phyloP scores from a whole-genome alignment of 2,113 vertebrate species.

The Scomber scombrus region DNA sequence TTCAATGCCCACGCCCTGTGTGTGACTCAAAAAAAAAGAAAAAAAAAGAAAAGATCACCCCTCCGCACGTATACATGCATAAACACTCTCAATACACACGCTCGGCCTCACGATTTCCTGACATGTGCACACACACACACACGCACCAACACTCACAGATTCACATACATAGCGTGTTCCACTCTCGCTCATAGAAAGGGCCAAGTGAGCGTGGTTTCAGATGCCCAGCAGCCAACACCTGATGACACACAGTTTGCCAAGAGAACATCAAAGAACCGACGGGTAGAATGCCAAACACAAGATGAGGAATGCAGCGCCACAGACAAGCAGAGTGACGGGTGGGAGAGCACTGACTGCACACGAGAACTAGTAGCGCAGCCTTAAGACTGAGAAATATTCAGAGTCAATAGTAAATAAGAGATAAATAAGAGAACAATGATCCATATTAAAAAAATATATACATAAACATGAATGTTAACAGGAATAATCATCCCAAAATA shows the following conservation, averaged over 20 bases:
- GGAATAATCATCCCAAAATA: conserved; percentile 39
- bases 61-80: conserved; percentile 47
- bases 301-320: conserved; percentile 82
- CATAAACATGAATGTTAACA: conserved; percentile 20
- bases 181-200: conserved; percentile 56
- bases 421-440: conserved; percentile 16
- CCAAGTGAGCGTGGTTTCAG: conserved; percentile 67
- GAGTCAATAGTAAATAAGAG: conserved; percentile 81
- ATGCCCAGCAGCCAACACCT: conserved; percentile 80
- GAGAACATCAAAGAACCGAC: conserved; percentile 80
- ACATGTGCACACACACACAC: conserved; percentile 1
- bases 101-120: conserved; percentile 16
- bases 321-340: conserved; percentile 83
- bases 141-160: conserved; percentile 31
- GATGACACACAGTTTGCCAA: conserved; percentile 82
- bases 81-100: conserved; percentile 20
- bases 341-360: conserved; percentile 77
- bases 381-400: conserved; percentile 68
- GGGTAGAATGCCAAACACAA: conserved; percentile 83
- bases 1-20: conserved; percentile 42
- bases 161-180: conserved; percentile 52
- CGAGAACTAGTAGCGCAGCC: conserved; percentile 68
- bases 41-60: background rate
- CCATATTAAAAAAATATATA: conserved; percentile 19
- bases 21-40: conserved; percentile 45